Base-by-base conservation (phyloP, 92 coral and sea anemone species). In the Epizoanthus scotinus region DNA sequence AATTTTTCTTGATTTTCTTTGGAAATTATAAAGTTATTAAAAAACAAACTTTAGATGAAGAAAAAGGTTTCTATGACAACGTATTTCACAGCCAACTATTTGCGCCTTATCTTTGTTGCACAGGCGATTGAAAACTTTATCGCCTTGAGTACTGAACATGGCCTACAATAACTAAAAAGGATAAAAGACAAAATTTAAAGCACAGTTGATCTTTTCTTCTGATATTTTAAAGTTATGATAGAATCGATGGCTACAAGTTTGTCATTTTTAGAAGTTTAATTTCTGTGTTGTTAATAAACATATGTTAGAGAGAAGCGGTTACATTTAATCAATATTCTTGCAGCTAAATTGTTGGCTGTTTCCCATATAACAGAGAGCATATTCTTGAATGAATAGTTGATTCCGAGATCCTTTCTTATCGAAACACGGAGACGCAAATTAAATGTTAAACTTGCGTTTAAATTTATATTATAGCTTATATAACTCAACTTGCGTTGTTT, bases 41-140 rank as follows among this genome's bases (percentile, higher is more conserved):
- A 10, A 47, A 73, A 22, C 9, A 10, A 22, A 13, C 18, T 19
- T 15, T 26, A n/a, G 31, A 15, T 28, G 22, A 58, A 38, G 14
- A 12, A 22, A 73, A 9, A 34, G 12, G 81, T 75, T 75, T 75
- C 81, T 57, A 75, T 75, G 67, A 34, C 19, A 17, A 75, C 68
- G 34, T 55, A 3, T 13, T 58, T 75, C 5, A 59, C 56, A 57
- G 81, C 81, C 36, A 75, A n/a, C 67, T 58, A 75, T 59, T 52
- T 75, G 20, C 15, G 21, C 0, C 40, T 75, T 8, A 20, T 38
- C n/a, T 25, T 58, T 74, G 67, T 56, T 74, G 38, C 20, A 27
- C 10, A 21, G 34, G 8, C 27, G 40, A 21, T 59, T 19, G 40
- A 38, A 10, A 2, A 6, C 21, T 7, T 19, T 63, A 28, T 0